Evolutionary conservation across 2,888 invertebrate species (phyloP), one percentile per base, ranked within the genome.

Genomic region (Amblyjoppa proteus): DNA sequence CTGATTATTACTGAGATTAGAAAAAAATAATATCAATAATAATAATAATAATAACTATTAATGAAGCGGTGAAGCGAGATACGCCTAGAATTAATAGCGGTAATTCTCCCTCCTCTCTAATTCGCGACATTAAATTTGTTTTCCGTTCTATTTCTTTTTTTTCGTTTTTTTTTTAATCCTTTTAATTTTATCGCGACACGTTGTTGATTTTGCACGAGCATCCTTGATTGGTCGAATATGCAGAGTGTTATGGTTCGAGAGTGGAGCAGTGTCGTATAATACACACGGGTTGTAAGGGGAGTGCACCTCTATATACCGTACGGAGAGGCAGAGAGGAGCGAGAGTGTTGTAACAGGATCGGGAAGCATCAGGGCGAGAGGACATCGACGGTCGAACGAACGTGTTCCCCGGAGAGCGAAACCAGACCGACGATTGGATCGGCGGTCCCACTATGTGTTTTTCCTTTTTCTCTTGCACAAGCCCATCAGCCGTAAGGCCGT

Each of bases 361-460:
- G 76, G 81, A 61, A 78, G 73, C 73, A 74, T 68, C 78, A 64
- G 51, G 34, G 71, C 61, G 68, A 77, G 78, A 81, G 81, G 81
- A 85, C 84, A 81, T 78, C 81, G 81, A 85, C 69, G 77, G 77
- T 81, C 81, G 64, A 70, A 81, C 84, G 74, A 82, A 85, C 84
- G 81, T 85, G 84, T 85, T 85, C 81, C 78, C 82, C 81, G 78
- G 81, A 85, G 84, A 82, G 81, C 84, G 84, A 85, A 85, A 85
- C 81, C 84, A 85, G 81, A 74, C 81, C 78, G 78, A 82, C 84
- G 84, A 85, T 85, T 85, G 84, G 84, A 85, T 81, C 84, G 81
- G 74, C 69, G 77, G 66, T 64, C 34, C 49, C 74, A 58, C 41
- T 34, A 25, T 82, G 34, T 73, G 69, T 69, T 28, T 68, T 38